Evolutionary conservation across 92 coral and sea anemone species (phyloP).

Genomic region (Zoanthus sansibaricus): DNA sequence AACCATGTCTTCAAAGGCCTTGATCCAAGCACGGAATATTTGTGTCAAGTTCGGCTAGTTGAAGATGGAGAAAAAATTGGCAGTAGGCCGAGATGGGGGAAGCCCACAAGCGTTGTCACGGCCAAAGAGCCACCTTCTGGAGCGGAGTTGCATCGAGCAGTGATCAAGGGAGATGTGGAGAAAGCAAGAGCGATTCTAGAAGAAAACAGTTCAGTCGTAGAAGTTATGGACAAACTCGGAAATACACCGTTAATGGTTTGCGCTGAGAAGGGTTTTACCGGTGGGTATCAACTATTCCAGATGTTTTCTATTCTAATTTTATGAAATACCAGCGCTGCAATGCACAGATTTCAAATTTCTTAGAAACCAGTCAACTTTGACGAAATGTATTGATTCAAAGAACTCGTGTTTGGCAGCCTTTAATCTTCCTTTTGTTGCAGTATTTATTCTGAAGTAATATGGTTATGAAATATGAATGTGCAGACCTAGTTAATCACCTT

Average conservation of each 20-base stretch:
- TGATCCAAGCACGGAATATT: constrained; percentile 87
- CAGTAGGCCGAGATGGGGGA: constrained; percentile 81
- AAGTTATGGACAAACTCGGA: constrained; percentile 94
- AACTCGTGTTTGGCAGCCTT: not conserved
- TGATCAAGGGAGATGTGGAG: constrained; percentile 78
- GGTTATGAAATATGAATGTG: no score
- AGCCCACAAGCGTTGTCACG: constrained; percentile 73
- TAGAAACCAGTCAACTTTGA: not conserved
- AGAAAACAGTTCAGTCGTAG: constrained; percentile 88
- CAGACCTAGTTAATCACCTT: no score
- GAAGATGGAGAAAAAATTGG: constrained; percentile 66
- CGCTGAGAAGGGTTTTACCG: constrained; percentile 80
- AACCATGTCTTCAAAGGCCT: constrained; percentile 87
- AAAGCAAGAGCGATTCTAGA: constrained; percentile 80
- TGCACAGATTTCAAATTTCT: not conserved
- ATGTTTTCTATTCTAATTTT: not conserved
- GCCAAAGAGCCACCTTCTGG: constrained; percentile 97
- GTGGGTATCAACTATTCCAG: constrained; percentile 36
- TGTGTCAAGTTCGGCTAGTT: constrained; percentile 67
- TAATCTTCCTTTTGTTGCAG: not conserved
- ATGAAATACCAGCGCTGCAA: not conserved
- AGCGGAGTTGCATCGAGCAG: constrained; percentile 94
- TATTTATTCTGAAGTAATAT: not conserved
- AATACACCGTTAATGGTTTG: constrained; percentile 94
- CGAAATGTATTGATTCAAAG: not conserved